A percentile compares a stretch with the other conserved stretches of the same genome.
Evolutionary conservation across 1,140 invertebrate genomes (phyloP).

Genomic region (Araneus ventricosus): DNA sequence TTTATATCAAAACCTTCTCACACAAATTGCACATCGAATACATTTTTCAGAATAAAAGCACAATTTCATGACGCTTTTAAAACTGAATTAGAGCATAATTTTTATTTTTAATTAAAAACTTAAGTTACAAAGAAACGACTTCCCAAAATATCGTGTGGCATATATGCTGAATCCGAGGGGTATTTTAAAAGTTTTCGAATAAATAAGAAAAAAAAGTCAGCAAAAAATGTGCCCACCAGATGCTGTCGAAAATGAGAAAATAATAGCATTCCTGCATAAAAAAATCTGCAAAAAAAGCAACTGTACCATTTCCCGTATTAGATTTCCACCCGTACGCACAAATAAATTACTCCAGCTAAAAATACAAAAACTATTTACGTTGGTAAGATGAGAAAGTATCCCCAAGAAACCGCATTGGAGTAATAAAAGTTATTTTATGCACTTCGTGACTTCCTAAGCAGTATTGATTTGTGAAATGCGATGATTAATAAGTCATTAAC

Average conservation of each 20-base stretch:
- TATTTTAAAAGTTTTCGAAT: constrained; percentile 34
- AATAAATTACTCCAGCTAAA: constrained; percentile 50
- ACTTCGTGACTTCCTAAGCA: constrained; percentile 22
- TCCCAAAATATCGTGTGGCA: not conserved
- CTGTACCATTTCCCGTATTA: constrained; percentile 8
- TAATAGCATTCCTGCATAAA: constrained; percentile 45
- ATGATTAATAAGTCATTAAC: constrained; percentile 50
- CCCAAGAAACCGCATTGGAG: constrained; percentile 20
- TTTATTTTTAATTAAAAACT: constrained; percentile 30
- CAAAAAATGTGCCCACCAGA: constrained; percentile 20
- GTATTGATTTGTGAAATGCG: constrained; percentile 38
- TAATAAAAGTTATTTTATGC: constrained; percentile 57
- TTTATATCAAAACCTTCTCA: not conserved
- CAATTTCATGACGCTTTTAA: constrained; percentile 16
- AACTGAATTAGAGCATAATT: constrained; percentile 12
- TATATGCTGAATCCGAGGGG: constrained; percentile 14
- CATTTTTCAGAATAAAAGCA: not conserved
- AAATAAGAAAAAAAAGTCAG: not conserved
- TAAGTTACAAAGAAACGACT: not conserved
- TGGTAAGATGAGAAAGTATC: constrained; percentile 47
- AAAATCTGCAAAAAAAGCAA: not conserved
- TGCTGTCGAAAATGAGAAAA: constrained; percentile 55
- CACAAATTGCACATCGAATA: not conserved
- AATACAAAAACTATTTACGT: constrained; percentile 54
- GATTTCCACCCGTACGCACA: constrained; percentile 37